These are phyloP conservation scores for Encarsia formosa DNA, from an alignment of 2,888 invertebrate genomes.

Conservation along the genomic window DNA sequence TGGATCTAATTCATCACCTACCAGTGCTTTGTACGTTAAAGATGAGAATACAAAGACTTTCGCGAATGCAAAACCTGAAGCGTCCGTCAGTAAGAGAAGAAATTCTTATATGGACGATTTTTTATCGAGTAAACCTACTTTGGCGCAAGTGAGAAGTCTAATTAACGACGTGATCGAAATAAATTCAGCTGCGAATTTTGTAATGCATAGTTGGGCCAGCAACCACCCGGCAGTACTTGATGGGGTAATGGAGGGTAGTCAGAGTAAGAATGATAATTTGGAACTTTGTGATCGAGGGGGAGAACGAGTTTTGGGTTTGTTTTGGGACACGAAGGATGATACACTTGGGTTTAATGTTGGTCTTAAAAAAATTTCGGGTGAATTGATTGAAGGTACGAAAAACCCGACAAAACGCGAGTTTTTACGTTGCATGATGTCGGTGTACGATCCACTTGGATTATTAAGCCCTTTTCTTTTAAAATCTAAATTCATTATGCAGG, in stretches of 20 bases:
- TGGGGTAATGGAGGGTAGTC: too few relatives aligned
- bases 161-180: conserved; percentile 35
- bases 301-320: not conserved
- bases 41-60: conserved; percentile 31
- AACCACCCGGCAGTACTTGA: conserved; percentile 5
- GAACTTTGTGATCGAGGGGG: not conserved
- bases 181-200: conserved; percentile 29
- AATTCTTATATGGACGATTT: too few relatives aligned
- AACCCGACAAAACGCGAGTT: conserved; percentile 29
- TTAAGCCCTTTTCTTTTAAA: conserved; percentile 28
- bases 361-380: conserved; percentile 17
- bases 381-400: conserved; percentile 14
- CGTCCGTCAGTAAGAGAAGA: too few relatives aligned
- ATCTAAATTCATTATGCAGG: conserved; percentile 29
- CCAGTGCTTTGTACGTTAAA: too few relatives aligned
- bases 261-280: too few relatives aligned
- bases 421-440: conserved; percentile 28
- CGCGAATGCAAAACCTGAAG: conserved; percentile 25
- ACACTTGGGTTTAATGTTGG: conserved; percentile 24
- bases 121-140: too few relatives aligned
- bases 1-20: conserved; percentile 10
- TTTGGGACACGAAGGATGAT: conserved; percentile 12
- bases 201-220: conserved; percentile 28
- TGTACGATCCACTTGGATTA: conserved; percentile 35
- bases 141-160: too few relatives aligned